Conservation (phyloP, 53 echinoderm and acorn worm genomes). For the Stichopus horrens region DNA sequence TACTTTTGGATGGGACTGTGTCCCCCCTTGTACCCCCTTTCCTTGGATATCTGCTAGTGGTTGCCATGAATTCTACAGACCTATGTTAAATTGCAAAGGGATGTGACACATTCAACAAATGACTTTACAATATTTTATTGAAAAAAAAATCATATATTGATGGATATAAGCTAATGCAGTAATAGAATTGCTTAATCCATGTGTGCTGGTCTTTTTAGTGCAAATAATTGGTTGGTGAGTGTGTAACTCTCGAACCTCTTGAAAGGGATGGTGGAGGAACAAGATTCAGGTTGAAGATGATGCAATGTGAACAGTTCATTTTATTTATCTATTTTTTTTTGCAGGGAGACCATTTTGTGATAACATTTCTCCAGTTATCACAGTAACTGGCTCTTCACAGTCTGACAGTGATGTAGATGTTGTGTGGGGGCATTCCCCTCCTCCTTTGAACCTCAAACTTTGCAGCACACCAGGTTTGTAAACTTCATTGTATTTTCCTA, state of each 20-base stretch:
- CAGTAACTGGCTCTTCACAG: slow-evolving; percentile 43
- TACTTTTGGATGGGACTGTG: too few species aligned
- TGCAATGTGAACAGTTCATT: neutral
- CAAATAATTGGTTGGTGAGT: neutral
- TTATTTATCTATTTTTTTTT: neutral
- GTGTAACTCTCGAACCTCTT: neutral
- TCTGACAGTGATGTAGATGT: slow-evolving; percentile 65
- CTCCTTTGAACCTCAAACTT: slow-evolving; percentile 41
- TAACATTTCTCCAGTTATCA: neutral
- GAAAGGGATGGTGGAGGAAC: neutral
- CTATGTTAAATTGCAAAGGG: too few species aligned
- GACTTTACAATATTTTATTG: too few species aligned
- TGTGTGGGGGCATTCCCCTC: slow-evolving; percentile 67
- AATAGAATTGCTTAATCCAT: too few species aligned
- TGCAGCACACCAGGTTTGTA: slow-evolving; percentile 30
- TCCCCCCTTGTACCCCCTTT: too few species aligned
- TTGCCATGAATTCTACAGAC: too few species aligned
- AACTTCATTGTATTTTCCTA: neutral
- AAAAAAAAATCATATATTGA: too few species aligned
- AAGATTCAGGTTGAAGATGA: neutral
- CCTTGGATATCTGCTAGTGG: too few species aligned
- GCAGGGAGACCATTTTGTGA: slow-evolving; percentile 28
- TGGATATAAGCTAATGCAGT: too few species aligned
- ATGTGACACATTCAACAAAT: too few species aligned
- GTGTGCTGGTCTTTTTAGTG: too few species aligned